These are phyloP conservation scores for Neelides folsomi DNA, from an alignment of 2,888 invertebrate genomes.

Conservation along the genomic window DNA sequence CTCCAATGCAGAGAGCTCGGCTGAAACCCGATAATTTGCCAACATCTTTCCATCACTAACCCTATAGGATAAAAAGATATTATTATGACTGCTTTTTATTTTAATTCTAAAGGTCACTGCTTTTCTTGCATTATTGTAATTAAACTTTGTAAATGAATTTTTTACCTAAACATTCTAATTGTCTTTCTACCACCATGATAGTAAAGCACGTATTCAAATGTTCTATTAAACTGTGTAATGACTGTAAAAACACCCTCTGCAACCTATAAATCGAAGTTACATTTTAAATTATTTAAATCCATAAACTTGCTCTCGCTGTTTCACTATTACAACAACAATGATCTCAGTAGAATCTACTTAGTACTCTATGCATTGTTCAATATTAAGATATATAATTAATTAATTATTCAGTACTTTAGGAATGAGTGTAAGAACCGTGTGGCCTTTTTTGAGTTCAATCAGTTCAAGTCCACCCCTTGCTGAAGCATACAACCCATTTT, in stretches of 20 bases:
- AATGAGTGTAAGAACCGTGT: slow-evolving; percentile 75
- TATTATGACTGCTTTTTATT: too few relatives aligned
- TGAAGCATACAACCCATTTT: slow-evolving; percentile 84
- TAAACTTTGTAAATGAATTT: too few relatives aligned
- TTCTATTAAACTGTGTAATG: slow-evolving; percentile 76
- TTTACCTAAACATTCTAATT: slow-evolving; percentile 58
- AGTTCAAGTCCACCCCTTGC: slow-evolving; percentile 84
- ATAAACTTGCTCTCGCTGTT: too few relatives aligned
- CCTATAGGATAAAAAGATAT: too few relatives aligned
- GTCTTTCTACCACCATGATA: slow-evolving; percentile 94
- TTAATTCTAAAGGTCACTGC: too few relatives aligned
- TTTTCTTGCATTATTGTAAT: too few relatives aligned
- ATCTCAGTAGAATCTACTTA: too few relatives aligned
- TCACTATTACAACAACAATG: too few relatives aligned
- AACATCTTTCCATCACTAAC: slow-evolving; percentile 78
- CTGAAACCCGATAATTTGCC: slow-evolving; percentile 81
- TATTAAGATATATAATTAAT: too few relatives aligned
- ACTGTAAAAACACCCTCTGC: slow-evolving; percentile 96
- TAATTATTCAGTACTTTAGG: slow-evolving; percentile 46
- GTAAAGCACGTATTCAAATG: slow-evolving; percentile 88
- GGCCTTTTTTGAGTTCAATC: slow-evolving; percentile 77
- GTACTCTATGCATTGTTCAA: too few relatives aligned
- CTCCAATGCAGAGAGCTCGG: slow-evolving; percentile 74
- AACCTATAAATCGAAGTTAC: slow-evolving; percentile 39
- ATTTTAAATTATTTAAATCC: too few relatives aligned